Evolutionary conservation across 1,140 invertebrate species (phyloP), one percentile per base, ranked within the genome.

Genomic region (Drosophila setifemur): DNA sequence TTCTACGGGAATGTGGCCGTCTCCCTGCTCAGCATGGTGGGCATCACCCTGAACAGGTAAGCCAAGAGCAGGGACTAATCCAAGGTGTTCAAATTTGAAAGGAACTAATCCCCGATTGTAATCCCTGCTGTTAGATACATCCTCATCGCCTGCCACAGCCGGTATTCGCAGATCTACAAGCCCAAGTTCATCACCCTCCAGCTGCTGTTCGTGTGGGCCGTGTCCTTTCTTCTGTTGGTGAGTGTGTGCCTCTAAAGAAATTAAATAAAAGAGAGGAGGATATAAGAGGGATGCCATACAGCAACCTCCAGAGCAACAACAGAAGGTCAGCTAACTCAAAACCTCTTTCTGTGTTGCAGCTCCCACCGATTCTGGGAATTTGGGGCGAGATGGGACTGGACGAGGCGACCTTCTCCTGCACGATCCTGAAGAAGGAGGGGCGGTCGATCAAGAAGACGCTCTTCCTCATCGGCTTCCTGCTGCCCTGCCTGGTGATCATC

Each of bases 1-100:
- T 97, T 97, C 91, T 97, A 97, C 89, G 96, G 96, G 48, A 97
- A 97, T 86, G 96, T 97, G 8, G 96, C 95, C 1, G 95, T 96
- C 8, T 97, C 96, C 0, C 91, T 97, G 18, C 92, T 97, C 35
- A 96, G 95, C 77, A 97, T 97, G 95, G 96, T 97, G 23, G 95
- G 95, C 55, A 97, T 97, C 71, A 97, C 96, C 11, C 92, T 97
- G 43, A 97, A 97, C 91, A 94, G 96, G 95, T 97, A 91, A 89
- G 53, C 9, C 25, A 1, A 16, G 1, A 9, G 11, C n/a, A n/a
- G n/a, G n/a, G n/a, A n/a, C n/a, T n/a, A n/a, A 9, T 9, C 1
- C 7, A 89, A 52, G 19, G 3, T n/a, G 3, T 5, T 42, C 3
- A 19, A 6, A 52, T 23, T 12, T 14, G 6, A 14, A 12, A 16